Conservation (phyloP, 2,113 vertebrate species). For the Amphiprion percula region DNA sequence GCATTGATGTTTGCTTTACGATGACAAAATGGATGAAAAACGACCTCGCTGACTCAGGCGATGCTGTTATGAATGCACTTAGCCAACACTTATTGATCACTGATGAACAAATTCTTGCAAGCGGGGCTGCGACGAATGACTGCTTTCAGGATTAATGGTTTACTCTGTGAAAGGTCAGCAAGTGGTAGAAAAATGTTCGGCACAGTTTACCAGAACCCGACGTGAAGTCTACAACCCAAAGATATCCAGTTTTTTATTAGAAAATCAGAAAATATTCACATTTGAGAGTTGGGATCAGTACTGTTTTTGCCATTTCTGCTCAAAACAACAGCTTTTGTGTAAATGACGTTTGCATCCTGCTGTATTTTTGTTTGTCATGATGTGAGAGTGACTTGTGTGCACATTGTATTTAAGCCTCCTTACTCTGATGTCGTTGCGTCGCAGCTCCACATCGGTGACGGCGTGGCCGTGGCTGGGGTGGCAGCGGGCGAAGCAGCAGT, state of each 20-base stretch:
- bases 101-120: constrained; percentile 24
- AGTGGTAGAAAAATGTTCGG: neutral
- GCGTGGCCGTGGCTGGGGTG: constrained; percentile 96
- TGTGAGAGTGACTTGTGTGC: neutral
- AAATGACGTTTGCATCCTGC: neutral
- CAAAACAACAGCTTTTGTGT: neutral
- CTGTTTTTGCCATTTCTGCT: neutral
- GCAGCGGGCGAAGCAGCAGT: constrained; percentile 98
- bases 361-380: constrained; percentile 5
- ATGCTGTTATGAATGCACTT: constrained; percentile 20
- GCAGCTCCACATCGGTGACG: constrained; percentile 97
- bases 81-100: constrained; percentile 44
- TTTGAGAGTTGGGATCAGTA: neutral
- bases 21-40: constrained; percentile 23
- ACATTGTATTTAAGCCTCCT: constrained; percentile 61
- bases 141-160: constrained; percentile 15
- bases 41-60: constrained; percentile 3
- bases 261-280: neutral
- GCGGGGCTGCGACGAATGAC: neutral
- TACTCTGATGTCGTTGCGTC: constrained; percentile 98
- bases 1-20: constrained; percentile 13
- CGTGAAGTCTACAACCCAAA: neutral
- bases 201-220: too few relatives aligned
- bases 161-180: neutral
- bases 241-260: neutral